Percentiles rank a stretch among this genome's conserved stretches.
Conservation (phyloP, 2,113 vertebrate genomes). For the Zosterops lateralis region DNA sequence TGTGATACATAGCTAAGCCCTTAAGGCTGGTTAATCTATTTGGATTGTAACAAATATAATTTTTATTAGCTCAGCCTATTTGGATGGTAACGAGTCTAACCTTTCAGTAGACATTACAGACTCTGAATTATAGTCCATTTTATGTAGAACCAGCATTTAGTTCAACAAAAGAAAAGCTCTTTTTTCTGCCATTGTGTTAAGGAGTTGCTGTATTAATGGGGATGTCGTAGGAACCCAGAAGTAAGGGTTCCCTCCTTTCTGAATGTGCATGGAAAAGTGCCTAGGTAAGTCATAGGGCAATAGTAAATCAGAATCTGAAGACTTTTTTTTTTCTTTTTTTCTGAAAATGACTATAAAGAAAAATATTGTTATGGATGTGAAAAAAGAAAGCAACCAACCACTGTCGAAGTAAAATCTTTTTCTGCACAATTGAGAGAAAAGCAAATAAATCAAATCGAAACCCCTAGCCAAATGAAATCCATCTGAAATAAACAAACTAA, state of each 20-base stretch:
- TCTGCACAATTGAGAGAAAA: background rate
- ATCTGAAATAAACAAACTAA: background rate
- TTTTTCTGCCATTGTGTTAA: conserved; percentile 73
- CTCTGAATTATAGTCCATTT: conserved; percentile 77
- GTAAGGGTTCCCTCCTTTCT: background rate
- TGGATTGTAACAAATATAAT: conserved; percentile 83
- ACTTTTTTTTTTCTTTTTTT: background rate
- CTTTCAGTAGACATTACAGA: conserved; percentile 77
- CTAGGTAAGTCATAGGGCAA: conserved; percentile 15
- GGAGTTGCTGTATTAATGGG: conserved; percentile 68
- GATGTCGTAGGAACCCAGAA: conserved; percentile 1
- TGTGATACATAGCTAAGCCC: conserved; percentile 79
- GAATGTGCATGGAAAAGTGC: background rate
- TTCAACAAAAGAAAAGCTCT: conserved; percentile 73
- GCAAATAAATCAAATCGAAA: background rate
- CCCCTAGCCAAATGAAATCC: background rate
- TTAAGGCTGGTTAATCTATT: conserved; percentile 82
- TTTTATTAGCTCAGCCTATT: conserved; percentile 81
- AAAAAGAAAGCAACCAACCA: background rate
- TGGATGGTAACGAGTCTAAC: conserved; percentile 79
- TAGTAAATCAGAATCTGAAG: background rate
- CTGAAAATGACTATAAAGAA: background rate
- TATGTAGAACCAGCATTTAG: conserved; percentile 74
- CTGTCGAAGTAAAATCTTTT: background rate
- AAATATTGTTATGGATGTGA: background rate